Base-by-base conservation (phyloP, 2,888 invertebrate genomes). In the Temnothorax rugatulus region DNA sequence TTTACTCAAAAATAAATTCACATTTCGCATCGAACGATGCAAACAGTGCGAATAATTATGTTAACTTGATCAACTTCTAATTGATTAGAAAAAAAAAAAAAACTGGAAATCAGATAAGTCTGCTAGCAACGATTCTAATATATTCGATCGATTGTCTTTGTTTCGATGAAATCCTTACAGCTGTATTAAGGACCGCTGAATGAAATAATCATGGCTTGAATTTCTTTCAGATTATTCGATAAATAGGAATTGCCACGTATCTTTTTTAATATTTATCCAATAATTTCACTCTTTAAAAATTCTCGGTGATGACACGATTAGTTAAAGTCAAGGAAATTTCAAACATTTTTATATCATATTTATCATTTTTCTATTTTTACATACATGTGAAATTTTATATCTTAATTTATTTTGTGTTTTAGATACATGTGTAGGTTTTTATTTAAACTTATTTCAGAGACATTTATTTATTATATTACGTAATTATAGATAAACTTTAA, bases 191-290 rank as follows among this genome's bases (percentile, higher is more conserved):
- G 8, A 50, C 13, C 25, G 34, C 9, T 34, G 8, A 34, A 79
- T 18, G 7, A 61, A 57, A 82, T 89, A 90, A 91, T 91, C 41
- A 89, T 87, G 88, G 87, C 73, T 89, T 92, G 61, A 83, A 90
- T 89, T 89, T 73, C 91, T 91, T 93, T 92, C 92, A 92, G 92
- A 92, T 90, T 85, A 87, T 87, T 82, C 77, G 59, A 90, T 91
- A 92, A 94, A 93, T 92, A 93, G 90, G 91, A 93, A 93, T 93
- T 93, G 92, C 92, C 91, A 90, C 84, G 25, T 86, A 52, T 4
- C 34, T 84, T 66, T 63, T 64, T 15, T 38, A 61, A 2, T 54
- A 21, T 63, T 44, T 76, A 50, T 52, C 8, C 34, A 18, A 29
- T 38, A 68, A 29, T 57, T 41, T 77, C 9, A n/a, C 13, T 25